Evolutionary conservation across 2,113 vertebrate genomes (phyloP).

Genomic region (Himantopus leucocephalus): DNA sequence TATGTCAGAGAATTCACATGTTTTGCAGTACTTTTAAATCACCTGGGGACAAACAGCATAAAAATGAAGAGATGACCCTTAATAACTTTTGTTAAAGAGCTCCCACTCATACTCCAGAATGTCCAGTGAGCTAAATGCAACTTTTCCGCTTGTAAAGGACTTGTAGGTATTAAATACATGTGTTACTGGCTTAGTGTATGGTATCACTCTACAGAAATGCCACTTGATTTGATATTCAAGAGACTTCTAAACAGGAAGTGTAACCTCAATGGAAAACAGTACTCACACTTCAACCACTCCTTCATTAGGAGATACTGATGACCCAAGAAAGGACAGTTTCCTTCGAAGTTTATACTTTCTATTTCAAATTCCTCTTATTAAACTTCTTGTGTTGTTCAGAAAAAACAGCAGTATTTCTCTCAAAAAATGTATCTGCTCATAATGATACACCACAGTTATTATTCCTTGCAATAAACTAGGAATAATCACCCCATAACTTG

Average conservation of each 20-base stretch:
- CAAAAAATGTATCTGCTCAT: not conserved
- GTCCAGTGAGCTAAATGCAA: not conserved
- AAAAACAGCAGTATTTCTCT: not conserved
- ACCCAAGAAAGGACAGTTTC: not conserved
- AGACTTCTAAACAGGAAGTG: not conserved
- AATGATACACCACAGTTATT: not conserved
- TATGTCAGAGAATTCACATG: not conserved
- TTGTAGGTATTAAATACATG: not conserved
- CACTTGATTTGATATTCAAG: not conserved
- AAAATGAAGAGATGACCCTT: not conserved
- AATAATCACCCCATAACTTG: not conserved
- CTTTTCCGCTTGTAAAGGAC: not conserved
- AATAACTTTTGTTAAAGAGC: not conserved
- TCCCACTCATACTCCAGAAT: not conserved
- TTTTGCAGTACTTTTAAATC: not conserved
- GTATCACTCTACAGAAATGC: not conserved
- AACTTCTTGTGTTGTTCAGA: not conserved
- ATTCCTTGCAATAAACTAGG: not conserved
- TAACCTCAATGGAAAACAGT: not conserved
- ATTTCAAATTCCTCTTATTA: not conserved
- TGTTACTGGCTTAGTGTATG: not conserved
- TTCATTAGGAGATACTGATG: not conserved
- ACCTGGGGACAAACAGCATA: not conserved
- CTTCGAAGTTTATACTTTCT: not conserved
- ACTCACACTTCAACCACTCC: not conserved